Evolutionary conservation across 2,888 invertebrate genomes (phyloP), one percentile per base, ranked within the genome.

Genomic region (Lasioglossum vierecki): DNA sequence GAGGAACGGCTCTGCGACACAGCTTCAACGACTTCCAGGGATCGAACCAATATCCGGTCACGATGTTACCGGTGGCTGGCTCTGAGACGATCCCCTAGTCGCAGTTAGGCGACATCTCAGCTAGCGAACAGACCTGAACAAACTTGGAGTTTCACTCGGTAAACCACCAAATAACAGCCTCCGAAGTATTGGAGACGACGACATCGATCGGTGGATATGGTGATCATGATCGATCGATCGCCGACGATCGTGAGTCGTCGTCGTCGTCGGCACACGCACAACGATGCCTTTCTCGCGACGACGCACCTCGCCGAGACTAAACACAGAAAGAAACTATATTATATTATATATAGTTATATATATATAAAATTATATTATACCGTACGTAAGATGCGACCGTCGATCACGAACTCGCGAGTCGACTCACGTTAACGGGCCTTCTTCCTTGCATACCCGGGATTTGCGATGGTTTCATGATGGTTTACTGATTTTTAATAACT

Each of bases 21-120:
- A 96, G 92, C 95, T 96, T 91, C 96, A 97, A 89, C 96, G 97
- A 93, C 95, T 97, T 91, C 96, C 97, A 26, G 97, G 97, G 88
- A 97, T 97, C 88, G 97, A 97, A 93, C 97, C 97, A 90, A 96
- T 97, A 91, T 97, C 97, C 95, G 97, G 97, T 1, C 97, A 97
- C 95, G 97, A 96, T 94, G 96, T 96, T 93, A 96, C 97, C 87
- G 96, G 97, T 76, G 97, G 97, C 90, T 97, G 97, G 97, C 96
- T 96, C 88, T 96, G 94, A 95, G 91, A 72, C 41, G 71, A 81
- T 72, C 77, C 75, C 15, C n/a, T n/a, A 60, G 73, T 82, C 85
- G 79, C 76, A 39, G 1, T 15, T 49, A 18, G 18, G 46, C 66
- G 70, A 76, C 78, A 57, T 22, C 35, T 68, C 81, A 70, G 41